Evolutionary conservation across 2,888 invertebrate species (phyloP).

Genomic region (Operophtera brumata): DNA sequence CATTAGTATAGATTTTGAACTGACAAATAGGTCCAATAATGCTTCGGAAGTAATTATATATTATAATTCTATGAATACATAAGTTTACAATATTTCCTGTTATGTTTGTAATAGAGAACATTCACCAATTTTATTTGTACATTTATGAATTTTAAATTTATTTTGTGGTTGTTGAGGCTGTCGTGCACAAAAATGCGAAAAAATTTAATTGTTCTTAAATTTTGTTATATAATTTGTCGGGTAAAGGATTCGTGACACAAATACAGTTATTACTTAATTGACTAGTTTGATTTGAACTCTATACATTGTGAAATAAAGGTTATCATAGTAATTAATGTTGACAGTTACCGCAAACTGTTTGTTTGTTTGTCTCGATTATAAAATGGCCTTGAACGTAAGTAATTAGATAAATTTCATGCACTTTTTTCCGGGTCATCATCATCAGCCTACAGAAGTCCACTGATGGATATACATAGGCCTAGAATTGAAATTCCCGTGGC

Average conservation of each 20-base stretch:
- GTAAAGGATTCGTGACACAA: conserved; percentile 56
- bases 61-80: conserved; percentile 5
- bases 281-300: conserved; percentile 23
- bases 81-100: conserved; percentile 13
- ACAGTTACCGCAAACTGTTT: not conserved
- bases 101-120: conserved; percentile 12
- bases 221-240: too few species aligned
- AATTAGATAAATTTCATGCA: too few species aligned
- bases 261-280: conserved; percentile 48
- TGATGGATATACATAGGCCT: too few species aligned
- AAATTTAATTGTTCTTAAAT: too few species aligned
- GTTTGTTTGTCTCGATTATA: not conserved
- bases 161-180: conserved; percentile 13
- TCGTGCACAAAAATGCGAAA: conserved; percentile 8
- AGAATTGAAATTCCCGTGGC: too few species aligned
- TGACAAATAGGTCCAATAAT: not conserved
- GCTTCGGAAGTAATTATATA: conserved; percentile 13
- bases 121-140: conserved; percentile 12
- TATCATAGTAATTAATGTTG: not conserved
- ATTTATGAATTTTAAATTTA: conserved; percentile 2
- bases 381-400: not conserved
- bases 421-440: too few species aligned
- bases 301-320: not conserved
- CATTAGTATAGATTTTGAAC: not conserved
- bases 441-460: too few species aligned